These are phyloP conservation scores for Mythimna ferrago DNA, from an alignment of 2,888 invertebrate species.

Conservation along the genomic window DNA sequence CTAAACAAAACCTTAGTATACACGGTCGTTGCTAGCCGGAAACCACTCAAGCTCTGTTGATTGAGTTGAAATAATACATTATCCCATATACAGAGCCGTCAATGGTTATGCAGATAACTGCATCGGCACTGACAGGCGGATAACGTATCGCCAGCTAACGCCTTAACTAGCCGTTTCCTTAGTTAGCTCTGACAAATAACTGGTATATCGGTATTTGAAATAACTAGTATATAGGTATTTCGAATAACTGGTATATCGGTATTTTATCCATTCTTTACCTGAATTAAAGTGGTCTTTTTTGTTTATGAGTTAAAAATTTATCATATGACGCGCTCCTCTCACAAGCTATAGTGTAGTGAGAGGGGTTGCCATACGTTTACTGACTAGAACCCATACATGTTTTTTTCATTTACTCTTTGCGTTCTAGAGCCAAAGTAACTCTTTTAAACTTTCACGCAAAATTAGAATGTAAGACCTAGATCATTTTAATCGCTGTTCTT, in stretches of 20 bases:
- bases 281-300: neutral
- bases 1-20: neutral
- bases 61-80: slow-evolving; percentile 44
- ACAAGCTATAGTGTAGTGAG: too few species aligned
- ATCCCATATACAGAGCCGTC: slow-evolving; percentile 39
- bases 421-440: too few species aligned
- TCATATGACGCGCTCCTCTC: too few species aligned
- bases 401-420: too few species aligned
- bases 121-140: slow-evolving; percentile 46
- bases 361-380: too few species aligned
- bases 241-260: too few species aligned
- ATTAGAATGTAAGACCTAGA: too few species aligned
- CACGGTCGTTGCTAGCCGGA: slow-evolving; percentile 4
- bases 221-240: neutral
- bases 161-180: slow-evolving; percentile 43
- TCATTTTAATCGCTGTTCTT: too few species aligned
- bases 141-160: slow-evolving; percentile 42
- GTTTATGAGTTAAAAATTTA: too few species aligned
- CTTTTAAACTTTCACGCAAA: too few species aligned
- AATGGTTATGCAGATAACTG: slow-evolving; percentile 54
- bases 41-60: slow-evolving; percentile 36
- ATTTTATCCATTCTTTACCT: neutral
- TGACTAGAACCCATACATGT: too few species aligned
- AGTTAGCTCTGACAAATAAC: slow-evolving; percentile 32
- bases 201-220: slow-evolving; percentile 7